A percentile compares a stretch with the other conserved stretches of the same genome.
phyloP scores from a whole-genome alignment of 1,140 invertebrate species.

The Pissodes strobi region DNA sequence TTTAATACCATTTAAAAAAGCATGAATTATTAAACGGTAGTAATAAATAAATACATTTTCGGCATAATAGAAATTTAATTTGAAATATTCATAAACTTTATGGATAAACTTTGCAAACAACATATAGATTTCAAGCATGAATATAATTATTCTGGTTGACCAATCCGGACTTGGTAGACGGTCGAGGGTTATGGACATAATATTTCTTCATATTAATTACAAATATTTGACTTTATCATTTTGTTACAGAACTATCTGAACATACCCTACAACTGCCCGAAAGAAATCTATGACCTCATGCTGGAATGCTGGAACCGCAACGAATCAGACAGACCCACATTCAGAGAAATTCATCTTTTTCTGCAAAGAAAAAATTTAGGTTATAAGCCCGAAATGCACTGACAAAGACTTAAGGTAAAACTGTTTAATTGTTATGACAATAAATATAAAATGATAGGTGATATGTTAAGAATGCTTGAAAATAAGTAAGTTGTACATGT shows the following conservation, averaged over 20 bases:
- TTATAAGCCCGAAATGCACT: conserved; percentile 63
- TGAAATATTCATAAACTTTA: no score
- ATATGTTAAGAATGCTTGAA: conserved; percentile 26
- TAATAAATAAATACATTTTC: no score
- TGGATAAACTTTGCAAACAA: no score
- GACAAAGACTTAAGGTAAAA: conserved; percentile 30
- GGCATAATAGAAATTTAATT: no score
- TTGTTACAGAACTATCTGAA: conserved; percentile 67
- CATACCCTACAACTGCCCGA: conserved; percentile 77
- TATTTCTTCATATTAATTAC: no score
- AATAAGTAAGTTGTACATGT: background rate
- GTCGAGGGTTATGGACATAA: no score
- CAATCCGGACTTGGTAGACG: no score
- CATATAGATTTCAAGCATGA: no score
- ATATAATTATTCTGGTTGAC: no score
- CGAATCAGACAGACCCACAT: conserved; percentile 77
- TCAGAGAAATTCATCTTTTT: conserved; percentile 85
- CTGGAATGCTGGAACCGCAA: conserved; percentile 86
- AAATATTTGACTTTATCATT: no score
- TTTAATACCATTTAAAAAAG: no score
- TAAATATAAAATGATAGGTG: conserved; percentile 41
- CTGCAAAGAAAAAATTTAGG: conserved; percentile 83
- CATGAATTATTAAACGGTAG: no score
- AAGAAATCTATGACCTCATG: conserved; percentile 89
- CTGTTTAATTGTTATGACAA: conserved; percentile 38